phyloP scores from a whole-genome alignment of 2,797 vertebrate genomes.

The Bovichtus variegatus region DNA sequence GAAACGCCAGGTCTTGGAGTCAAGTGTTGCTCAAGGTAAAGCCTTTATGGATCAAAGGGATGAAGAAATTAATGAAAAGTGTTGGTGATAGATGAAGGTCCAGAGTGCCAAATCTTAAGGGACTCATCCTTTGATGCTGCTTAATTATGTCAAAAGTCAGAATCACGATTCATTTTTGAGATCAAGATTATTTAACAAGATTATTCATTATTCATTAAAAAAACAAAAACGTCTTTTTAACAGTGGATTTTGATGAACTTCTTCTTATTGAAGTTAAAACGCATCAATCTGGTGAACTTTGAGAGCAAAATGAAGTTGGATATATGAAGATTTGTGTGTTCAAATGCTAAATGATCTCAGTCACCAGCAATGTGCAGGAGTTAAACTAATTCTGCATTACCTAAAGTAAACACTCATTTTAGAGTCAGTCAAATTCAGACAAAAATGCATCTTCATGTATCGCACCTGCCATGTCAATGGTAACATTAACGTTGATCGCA shows the following conservation, averaged over 20 bases:
- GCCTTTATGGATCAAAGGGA: background rate
- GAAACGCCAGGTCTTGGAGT: background rate
- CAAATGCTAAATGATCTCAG: slow-evolving; percentile 9
- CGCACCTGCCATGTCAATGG: background rate
- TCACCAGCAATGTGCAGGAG: background rate
- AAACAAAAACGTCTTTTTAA: too few relatives aligned
- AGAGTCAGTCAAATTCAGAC: background rate
- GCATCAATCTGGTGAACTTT: too few relatives aligned
- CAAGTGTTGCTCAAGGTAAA: background rate
- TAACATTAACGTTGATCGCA: slow-evolving; percentile 15
- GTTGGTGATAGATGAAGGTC: background rate
- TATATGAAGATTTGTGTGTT: too few relatives aligned
- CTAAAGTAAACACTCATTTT: background rate
- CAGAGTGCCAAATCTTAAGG: background rate
- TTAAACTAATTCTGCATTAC: background rate
- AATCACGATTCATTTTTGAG: too few relatives aligned
- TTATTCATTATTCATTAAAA: too few relatives aligned
- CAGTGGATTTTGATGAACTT: too few relatives aligned
- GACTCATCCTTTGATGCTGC: background rate
- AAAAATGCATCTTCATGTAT: too few relatives aligned
- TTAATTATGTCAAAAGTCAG: too few relatives aligned
- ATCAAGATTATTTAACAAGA: too few relatives aligned
- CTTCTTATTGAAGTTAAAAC: too few relatives aligned
- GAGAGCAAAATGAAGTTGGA: too few relatives aligned
- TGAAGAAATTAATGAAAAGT: background rate